These are phyloP conservation scores for Thalassoma bifasciatum DNA, from an alignment of 2,113 vertebrate species.

Conservation along the genomic window DNA sequence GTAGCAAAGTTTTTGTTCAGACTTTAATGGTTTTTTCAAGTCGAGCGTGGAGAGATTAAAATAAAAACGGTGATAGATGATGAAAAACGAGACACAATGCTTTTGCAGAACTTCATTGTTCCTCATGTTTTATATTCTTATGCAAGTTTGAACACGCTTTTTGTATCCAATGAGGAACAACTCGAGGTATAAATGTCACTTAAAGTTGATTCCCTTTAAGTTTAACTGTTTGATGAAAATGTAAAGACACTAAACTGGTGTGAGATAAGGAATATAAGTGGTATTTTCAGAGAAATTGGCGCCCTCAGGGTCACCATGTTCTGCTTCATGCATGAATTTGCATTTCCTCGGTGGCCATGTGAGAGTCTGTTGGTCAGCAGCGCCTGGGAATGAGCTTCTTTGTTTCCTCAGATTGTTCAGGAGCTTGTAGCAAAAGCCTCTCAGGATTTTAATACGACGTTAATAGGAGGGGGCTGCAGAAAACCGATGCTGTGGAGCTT, in stretches of 20 bases:
- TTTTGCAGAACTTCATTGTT: not conserved
- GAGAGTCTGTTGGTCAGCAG: slow-evolving; percentile 20
- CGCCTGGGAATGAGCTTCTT: not conserved
- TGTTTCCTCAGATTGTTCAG: not conserved
- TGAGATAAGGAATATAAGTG: slow-evolving; percentile 6
- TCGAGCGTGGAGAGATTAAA: too few relatives aligned
- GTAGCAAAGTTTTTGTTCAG: not conserved
- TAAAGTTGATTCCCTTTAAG: too few relatives aligned
- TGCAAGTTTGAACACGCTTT: too few relatives aligned
- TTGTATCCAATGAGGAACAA: too few relatives aligned
- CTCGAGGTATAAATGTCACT: too few relatives aligned
- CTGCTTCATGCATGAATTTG: slow-evolving; percentile 44
- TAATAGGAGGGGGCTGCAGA: not conserved
- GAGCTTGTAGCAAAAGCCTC: fast-evolving
- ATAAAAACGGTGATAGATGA: too few relatives aligned
- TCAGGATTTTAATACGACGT: too few relatives aligned
- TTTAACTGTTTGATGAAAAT: not conserved
- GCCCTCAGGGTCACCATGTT: slow-evolving; percentile 34
- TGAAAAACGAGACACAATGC: too few relatives aligned
- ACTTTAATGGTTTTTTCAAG: not conserved
- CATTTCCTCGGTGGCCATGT: slow-evolving; percentile 26
- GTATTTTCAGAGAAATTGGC: not conserved
- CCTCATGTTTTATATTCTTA: not conserved
- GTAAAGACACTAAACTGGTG: not conserved
- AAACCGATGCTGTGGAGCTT: too few relatives aligned